Evolutionary conservation across 2,888 invertebrate species (phyloP).

Genomic region (Ichneumoninae sp.): DNA sequence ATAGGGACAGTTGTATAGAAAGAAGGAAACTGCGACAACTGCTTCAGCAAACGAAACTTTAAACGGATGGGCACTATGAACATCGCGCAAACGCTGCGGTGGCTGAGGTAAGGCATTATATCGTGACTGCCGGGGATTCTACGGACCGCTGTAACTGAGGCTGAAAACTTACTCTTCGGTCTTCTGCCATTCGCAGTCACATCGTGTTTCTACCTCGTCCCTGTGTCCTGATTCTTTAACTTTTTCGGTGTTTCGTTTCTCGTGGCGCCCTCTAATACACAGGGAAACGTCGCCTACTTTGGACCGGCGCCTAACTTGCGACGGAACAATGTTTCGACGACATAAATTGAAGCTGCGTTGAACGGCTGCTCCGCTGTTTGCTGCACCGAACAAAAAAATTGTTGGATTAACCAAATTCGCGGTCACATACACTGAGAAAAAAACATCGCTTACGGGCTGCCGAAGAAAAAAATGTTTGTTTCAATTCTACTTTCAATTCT

Average conservation of each 20-base stretch:
- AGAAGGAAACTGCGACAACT: constrained; percentile 42
- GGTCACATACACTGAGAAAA: no score
- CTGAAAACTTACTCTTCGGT: constrained; percentile 45
- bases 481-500: no score
- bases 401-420: no score
- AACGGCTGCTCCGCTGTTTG: no score
- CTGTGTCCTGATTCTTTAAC: background rate
- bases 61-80: constrained; percentile 69
- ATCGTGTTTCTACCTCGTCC: background rate
- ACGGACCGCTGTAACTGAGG: constrained; percentile 6
- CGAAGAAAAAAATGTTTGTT: no score
- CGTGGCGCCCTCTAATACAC: background rate
- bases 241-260: background rate
- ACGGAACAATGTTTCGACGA: no score
- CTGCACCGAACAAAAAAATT: no score
- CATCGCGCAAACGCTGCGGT: constrained; percentile 49
- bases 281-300: no score
- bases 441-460: no score
- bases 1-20: constrained; percentile 9
- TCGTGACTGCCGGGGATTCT: constrained; percentile 5
- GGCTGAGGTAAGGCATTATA: constrained; percentile 21
- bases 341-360: no score
- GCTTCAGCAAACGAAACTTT: constrained; percentile 68
- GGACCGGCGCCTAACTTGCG: no score
- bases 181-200: constrained; percentile 11